Percentiles rank a stretch among this genome's conserved stretches.
phyloP scores from a whole-genome alignment of 2,797 vertebrate species.

The Cichlasoma orientale region DNA sequence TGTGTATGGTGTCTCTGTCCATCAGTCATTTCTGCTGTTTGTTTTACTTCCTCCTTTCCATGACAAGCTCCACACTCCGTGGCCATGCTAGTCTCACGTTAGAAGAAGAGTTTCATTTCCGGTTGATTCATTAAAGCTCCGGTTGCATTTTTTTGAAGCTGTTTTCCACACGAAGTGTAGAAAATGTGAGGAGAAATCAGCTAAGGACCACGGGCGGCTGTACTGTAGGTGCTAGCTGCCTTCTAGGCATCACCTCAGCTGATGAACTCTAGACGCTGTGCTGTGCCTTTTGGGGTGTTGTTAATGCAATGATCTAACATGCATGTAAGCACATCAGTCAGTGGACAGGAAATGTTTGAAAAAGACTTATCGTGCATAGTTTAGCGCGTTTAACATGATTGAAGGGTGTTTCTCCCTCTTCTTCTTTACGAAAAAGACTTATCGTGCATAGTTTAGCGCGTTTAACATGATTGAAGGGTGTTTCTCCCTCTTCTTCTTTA shows the following conservation, averaged over 20 bases:
- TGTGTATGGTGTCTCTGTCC: not conserved
- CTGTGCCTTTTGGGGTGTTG: too few relatives aligned
- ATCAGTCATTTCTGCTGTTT: not conserved
- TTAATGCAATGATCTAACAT: too few relatives aligned
- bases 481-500: too few relatives aligned
- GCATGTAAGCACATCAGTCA: too few relatives aligned
- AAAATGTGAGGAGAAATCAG: not conserved
- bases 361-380: too few relatives aligned
- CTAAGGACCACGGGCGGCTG: not conserved
- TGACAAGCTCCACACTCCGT: not conserved
- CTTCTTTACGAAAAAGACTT: too few relatives aligned
- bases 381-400: too few relatives aligned
- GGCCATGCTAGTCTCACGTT: not conserved
- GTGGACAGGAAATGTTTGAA: too few relatives aligned
- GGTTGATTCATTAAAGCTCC: not conserved
- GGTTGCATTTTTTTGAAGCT: not conserved
- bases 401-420: too few relatives aligned
- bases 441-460: too few relatives aligned
- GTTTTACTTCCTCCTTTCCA: not conserved
- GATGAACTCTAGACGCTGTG: fast-evolving
- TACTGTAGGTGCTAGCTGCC: not conserved
- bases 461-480: too few relatives aligned
- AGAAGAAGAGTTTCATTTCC: not conserved
- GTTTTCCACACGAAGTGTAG: not conserved
- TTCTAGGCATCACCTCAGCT: not conserved